Percentiles rank a stretch among this genome's conserved stretches.
phyloP scores from a whole-genome alignment of 1,140 invertebrate species.

The Hyphantria cunea region DNA sequence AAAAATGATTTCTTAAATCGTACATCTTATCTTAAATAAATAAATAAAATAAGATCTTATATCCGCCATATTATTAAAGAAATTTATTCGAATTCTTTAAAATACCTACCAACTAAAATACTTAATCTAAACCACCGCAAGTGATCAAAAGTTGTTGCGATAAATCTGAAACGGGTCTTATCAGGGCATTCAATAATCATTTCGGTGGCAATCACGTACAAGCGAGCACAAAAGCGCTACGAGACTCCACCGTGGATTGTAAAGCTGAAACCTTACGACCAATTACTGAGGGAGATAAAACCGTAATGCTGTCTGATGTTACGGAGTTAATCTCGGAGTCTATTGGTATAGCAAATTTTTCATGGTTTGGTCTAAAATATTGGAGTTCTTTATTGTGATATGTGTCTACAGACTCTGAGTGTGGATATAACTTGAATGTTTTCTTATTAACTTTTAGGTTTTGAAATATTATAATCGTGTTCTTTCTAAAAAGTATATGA shows the following conservation, averaged over 20 bases:
- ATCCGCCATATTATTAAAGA: no score
- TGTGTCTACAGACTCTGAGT: no score
- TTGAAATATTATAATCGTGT: no score
- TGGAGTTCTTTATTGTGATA: no score
- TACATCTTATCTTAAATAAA: no score
- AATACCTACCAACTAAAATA: neutral
- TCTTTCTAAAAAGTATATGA: no score
- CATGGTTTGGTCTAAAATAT: no score
- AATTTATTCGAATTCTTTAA: neutral
- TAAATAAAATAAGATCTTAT: no score
- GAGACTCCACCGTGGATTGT: constrained; percentile 39
- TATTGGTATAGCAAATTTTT: constrained; percentile 37
- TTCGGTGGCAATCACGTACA: constrained; percentile 38
- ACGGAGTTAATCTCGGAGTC: constrained; percentile 29
- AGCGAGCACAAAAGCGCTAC: constrained; percentile 42
- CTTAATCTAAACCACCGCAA: constrained; percentile 6
- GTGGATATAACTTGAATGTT: no score
- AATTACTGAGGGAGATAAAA: constrained; percentile 59
- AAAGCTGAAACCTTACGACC: constrained; percentile 58
- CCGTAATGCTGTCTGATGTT: constrained; percentile 38
- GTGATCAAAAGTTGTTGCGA: constrained; percentile 13
- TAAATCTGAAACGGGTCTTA: constrained; percentile 28
- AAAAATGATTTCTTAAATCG: no score
- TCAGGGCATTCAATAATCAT: constrained; percentile 37
- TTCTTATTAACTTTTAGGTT: no score